Evolutionary conservation across 2,113 vertebrate genomes (phyloP), one percentile per base, ranked within the genome.

Genomic region (Scopus umbretta): DNA sequence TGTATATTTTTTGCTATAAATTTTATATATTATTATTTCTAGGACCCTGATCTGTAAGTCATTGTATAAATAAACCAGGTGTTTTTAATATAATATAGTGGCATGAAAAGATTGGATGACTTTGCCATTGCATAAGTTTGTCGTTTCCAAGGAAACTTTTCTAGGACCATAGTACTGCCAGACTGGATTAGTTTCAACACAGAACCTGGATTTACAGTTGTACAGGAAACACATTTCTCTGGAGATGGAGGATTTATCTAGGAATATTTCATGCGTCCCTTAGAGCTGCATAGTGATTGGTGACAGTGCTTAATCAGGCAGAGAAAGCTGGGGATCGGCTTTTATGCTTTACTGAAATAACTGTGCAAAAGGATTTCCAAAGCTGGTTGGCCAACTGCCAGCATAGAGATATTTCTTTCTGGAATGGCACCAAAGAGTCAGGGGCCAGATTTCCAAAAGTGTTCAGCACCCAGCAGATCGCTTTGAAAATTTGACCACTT

Each of bases 1-100:
- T 98, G 98, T 98, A 98, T 98, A 98, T 98, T 98, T 98, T 98
- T 98, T 98, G 98, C 98, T 98, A 98, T 98, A 96, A 97, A 97
- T 84, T 97, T 98, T 97, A 98, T 98, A 97, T 98, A 98, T 98
- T 97, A 90, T 97, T 97, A 85, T 98, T 98, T 98, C 96, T 97
- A 97, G 97, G 92, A 94, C 82, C 67, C 82, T 96, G 95, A 97
- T 97, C 98, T 98, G 96, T 98, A 98, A 99, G 96, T 98, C 98
- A 98, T 97, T 98, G 98, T 98, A 98, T 98, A 98, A 99, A 98
- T 98, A 98, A 96, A 97, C 87, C 97, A 98, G 95, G 98, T 98
- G 96, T 97, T 98, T 98, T 98, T 98, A 98, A 98, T 98, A 97
- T 98, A 97, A 98, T 94, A 78, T 47, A 94, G 94, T 82, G 91